Evolutionary conservation across 2,888 invertebrate genomes (phyloP), one percentile per base, ranked within the genome.

Genomic region (Orgyia antiqua): DNA sequence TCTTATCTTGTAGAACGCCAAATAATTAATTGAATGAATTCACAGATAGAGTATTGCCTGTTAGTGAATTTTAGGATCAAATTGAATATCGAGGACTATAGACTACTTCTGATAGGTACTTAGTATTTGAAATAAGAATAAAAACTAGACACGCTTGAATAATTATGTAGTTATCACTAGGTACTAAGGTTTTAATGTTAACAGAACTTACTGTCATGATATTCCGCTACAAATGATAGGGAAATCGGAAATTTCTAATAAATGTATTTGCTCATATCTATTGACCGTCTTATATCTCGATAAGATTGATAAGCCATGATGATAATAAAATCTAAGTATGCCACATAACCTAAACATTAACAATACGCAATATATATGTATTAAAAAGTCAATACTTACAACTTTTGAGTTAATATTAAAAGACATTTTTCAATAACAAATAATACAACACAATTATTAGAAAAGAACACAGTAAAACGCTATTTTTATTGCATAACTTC

Each of bases 141-240:
- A n/a, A n/a, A n/a, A n/a, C n/a, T n/a, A n/a, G n/a, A n/a, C n/a
- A n/a, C n/a, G n/a, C n/a, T n/a, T n/a, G n/a, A n/a, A n/a, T n/a
- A n/a, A n/a, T n/a, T n/a, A n/a, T n/a, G n/a, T n/a, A n/a, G n/a
- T n/a, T n/a, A n/a, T n/a, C n/a, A n/a, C n/a, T n/a, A n/a, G n/a
- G n/a, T n/a, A n/a, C n/a, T n/a, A n/a, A n/a, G n/a, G n/a, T n/a
- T n/a, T n/a, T n/a, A n/a, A n/a, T n/a, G n/a, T n/a, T n/a, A n/a
- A n/a, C n/a, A n/a, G n/a, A n/a, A n/a, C n/a, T 52, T 23, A 42
- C 51, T 5, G 46, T 58, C 60, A 64, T 70, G 48, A 44, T 63
- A 35, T 35, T 33, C 38, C 36, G 20, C 7, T 20, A 17, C 29
- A 31, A 17, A 7, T 5, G 17, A 7, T 5, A 17, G 7, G 7